Base-by-base conservation (phyloP, 2,797 vertebrate genomes). In the Psittacula derbiana region DNA sequence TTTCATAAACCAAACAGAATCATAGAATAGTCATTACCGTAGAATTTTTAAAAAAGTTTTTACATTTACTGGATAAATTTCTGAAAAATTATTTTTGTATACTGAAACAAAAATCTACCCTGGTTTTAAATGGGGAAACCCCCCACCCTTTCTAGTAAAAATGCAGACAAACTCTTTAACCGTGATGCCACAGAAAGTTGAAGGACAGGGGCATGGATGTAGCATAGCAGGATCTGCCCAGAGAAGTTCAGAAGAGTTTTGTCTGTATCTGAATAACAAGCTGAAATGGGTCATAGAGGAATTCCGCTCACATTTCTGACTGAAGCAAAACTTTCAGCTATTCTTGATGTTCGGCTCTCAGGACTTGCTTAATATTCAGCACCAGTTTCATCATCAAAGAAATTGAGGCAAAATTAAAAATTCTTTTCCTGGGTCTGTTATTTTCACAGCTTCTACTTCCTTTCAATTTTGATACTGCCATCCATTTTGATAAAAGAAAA, bases 401-500 rank as follows among this genome's bases (percentile, higher is more conserved):
- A 96, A 93, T 88, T 96, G 92, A 95, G 88, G 86, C 78, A 93
- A 96, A 96, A 96, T 96, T 95, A 95, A 97, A 95, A 97, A 96
- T 94, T 97, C 95, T 96, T 96, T 96, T 96, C 89, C 94, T 96
- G 88, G 65, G 81, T 86, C 92, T 96, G 93, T 96, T 97, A 95
- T 97, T 96, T 97, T 96, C 95, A 95, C 88, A 96, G 88, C 94
- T 96, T 95, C 90, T 91, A 71, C 91, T 96, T 97, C 96, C 79
- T 96, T 96, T 97, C 94, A 96, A 86, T 95, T 95, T 97, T 86
- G 96, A 92, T 96, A 80, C 90, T 19, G 60, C 88, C 58, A 93
- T 95, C 95, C 93, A 93, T 88, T 96, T 87, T 94, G 94, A 94
- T 97, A 96, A 96, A 96, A 94, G 95, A 96, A 97, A 96, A 96